These are phyloP conservation scores for Hydraecia micacea DNA, from an alignment of 2,888 invertebrate genomes.

Conservation along the genomic window DNA sequence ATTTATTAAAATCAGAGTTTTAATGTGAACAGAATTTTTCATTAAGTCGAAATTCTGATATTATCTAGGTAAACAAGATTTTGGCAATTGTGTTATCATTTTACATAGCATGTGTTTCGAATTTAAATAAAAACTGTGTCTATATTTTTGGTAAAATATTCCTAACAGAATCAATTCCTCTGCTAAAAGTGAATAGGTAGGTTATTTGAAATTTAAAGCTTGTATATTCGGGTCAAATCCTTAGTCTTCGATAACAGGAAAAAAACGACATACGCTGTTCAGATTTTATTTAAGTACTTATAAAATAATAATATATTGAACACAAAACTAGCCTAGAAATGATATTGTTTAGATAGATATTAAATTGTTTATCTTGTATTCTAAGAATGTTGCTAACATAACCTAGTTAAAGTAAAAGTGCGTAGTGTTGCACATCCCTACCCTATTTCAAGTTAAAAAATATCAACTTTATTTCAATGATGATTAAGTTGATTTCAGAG, in stretches of 20 bases:
- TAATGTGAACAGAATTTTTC: neutral
- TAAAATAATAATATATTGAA: neutral
- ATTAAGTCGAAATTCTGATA: neutral
- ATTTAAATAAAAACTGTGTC: conserved; percentile 5
- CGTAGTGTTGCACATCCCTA: too few relatives aligned
- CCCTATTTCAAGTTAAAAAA: too few relatives aligned
- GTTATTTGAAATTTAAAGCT: conserved; percentile 44
- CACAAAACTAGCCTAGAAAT: conserved; percentile 3
- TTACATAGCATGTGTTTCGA: neutral
- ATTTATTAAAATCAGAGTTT: neutral
- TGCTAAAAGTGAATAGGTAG: conserved; percentile 13
- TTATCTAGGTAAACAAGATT: neutral
- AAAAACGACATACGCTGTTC: conserved; percentile 16
- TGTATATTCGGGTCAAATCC: conserved; percentile 36
- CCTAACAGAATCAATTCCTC: conserved; percentile 29
- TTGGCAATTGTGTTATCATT: neutral
- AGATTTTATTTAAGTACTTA: neutral
- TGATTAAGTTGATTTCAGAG: too few relatives aligned
- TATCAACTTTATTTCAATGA: too few relatives aligned
- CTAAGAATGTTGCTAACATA: neutral
- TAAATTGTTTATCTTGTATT: neutral
- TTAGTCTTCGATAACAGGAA: conserved; percentile 7
- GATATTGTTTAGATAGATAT: conserved; percentile 18
- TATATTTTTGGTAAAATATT: conserved; percentile 24
- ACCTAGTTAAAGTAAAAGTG: neutral